Percentiles rank a stretch among this genome's conserved stretches.
Evolutionary conservation across 2,888 invertebrate species (phyloP).

Genomic region (Yponomeuta plumbellus): DNA sequence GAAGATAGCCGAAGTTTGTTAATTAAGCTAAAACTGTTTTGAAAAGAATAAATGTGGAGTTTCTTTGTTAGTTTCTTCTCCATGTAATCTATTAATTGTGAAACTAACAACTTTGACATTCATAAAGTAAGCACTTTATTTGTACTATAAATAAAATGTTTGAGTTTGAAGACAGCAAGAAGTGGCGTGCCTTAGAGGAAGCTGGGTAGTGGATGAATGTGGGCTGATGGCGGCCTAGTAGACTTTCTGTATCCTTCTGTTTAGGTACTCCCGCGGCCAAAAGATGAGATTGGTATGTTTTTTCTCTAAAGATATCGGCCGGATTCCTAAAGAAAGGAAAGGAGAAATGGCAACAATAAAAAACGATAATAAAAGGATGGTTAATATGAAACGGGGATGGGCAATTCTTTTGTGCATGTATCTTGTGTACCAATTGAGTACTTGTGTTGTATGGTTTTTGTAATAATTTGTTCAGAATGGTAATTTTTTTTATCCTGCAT

Average conservation of each 20-base stretch:
- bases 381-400: neutral
- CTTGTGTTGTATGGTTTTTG: neutral
- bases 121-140: no score
- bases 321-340: conserved; percentile 2
- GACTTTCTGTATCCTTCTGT: neutral
- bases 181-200: no score
- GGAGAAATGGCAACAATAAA: conserved; percentile 8
- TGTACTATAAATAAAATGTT: no score
- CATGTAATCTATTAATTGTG: no score
- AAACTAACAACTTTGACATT: no score
- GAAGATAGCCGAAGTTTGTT: no score
- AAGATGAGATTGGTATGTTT: conserved; percentile 11
- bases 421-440: neutral
- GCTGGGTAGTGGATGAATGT: neutral
- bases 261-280: neutral
- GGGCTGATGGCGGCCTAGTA: neutral
- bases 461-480: neutral
- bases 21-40: no score
- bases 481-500: no score
- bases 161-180: no score
- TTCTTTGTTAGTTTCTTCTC: no score
- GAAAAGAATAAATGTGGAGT: no score
- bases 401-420: neutral
- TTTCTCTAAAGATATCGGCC: conserved; percentile 9
- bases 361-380: conserved; percentile 4